Evolutionary conservation across 2,113 vertebrate species (phyloP), one percentile per base, ranked within the genome.

Genomic region (Calonectris borealis): DNA sequence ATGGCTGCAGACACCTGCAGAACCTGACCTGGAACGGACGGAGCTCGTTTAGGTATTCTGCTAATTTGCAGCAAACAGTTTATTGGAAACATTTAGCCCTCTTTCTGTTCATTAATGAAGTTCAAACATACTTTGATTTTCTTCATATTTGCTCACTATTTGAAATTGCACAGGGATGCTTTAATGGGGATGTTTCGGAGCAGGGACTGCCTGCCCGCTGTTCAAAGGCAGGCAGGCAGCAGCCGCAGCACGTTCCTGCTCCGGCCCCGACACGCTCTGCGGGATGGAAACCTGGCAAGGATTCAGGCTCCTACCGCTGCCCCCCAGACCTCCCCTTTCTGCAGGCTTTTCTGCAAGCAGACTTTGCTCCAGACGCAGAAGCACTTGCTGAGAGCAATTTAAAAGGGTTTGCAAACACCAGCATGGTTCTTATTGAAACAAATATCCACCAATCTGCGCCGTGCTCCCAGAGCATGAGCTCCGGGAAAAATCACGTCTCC

Each of bases 61-160:
- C 8, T 3, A 32, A 69, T 88, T 62, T 13, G 20, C 89, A 80
- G 86, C 54, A 62, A 87, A 29, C 34, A 13, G 66, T 70, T 94
- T 73, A 91, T 58, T 48, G 66, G 84, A 85, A 95, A 80, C 75
- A 70, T 86, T 95, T 95, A 95, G 26, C 70, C 32, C n/a, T 77
- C 79, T 90, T 80, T 78, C 78, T 40, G 32, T 62, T 95, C 77
- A 20, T 94, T 95, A 97, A 73, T 6, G 4, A 73, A 93, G 62
- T 93, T 91, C 94, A 94, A 97, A 94, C 73, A 55, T 7, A 22
- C 86, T 96, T 95, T 93, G 89, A 83, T 96, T 95, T 93, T 40
- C 71, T 72, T 69, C 54, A 3, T 94, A 72, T 94, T 93, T 97
- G 89, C 87, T 95, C 86, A 48, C 94, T 91, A 91, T 83, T 51